phyloP scores from a whole-genome alignment of 2,888 invertebrate genomes.

The Trichopria drosophilae region DNA sequence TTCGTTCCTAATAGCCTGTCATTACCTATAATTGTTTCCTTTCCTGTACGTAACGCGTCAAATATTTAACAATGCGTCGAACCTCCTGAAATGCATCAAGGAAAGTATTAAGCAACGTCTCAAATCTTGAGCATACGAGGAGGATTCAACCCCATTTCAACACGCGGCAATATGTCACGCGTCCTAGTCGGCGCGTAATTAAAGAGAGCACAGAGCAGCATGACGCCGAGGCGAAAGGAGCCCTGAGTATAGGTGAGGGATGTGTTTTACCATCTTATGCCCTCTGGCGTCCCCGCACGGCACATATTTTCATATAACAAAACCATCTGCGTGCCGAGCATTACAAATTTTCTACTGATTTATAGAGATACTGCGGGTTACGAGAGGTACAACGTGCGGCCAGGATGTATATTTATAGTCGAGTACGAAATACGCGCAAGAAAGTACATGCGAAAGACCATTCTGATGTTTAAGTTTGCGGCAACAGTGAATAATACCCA shows the following conservation, averaged over 20 bases:
- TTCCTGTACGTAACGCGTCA: no score
- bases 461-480: conserved; percentile 2
- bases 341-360: conserved; percentile 59
- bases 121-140: no score
- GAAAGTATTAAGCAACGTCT: no score
- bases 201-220: conserved; percentile 57
- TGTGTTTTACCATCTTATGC: conserved; percentile 58
- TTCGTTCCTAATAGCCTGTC: no score
- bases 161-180: conserved; percentile 50
- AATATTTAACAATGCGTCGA: no score
- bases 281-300: conserved; percentile 49
- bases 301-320: conserved; percentile 61
- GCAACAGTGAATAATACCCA: not conserved
- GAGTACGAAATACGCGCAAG: not conserved
- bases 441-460: conserved; percentile 10
- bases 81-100: no score
- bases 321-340: conserved; percentile 60
- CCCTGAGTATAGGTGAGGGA: conserved; percentile 54
- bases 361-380: conserved; percentile 52
- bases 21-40: no score
- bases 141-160: no score
- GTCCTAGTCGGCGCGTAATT: conserved; percentile 53
- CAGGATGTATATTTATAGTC: no score
- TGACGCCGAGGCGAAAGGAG: conserved; percentile 47
- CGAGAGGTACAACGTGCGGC: conserved; percentile 33